Evolutionary conservation across 2,888 invertebrate genomes (phyloP).

Genomic region (Scaptomyza flava): DNA sequence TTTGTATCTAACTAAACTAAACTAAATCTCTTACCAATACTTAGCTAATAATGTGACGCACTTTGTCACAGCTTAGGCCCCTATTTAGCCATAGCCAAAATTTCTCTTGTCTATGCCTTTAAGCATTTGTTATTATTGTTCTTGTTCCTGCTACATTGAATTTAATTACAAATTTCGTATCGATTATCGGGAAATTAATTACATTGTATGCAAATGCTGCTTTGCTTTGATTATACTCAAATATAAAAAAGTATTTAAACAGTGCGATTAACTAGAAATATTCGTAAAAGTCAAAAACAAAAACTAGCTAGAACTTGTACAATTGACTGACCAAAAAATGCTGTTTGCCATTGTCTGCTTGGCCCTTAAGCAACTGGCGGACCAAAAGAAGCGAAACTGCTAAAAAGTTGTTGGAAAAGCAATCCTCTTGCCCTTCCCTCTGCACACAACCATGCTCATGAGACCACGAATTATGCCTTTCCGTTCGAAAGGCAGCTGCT

Average conservation of each 20-base stretch:
- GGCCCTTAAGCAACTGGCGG: slow-evolving; percentile 25
- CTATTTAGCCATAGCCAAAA: background rate
- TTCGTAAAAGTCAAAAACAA: no score
- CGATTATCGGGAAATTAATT: background rate
- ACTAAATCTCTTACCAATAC: background rate
- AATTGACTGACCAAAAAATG: background rate
- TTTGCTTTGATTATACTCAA: background rate
- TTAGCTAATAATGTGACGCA: background rate
- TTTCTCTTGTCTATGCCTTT: background rate
- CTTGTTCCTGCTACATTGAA: background rate
- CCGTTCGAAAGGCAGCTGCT: slow-evolving; percentile 38
- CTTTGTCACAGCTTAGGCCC: background rate
- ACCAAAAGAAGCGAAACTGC: slow-evolving; percentile 37
- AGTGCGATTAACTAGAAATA: background rate
- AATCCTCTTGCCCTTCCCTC: background rate
- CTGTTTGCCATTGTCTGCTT: slow-evolving; percentile 28
- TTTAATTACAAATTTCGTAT: background rate
- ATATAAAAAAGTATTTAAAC: background rate
- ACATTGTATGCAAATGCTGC: background rate
- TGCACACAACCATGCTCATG: background rate
- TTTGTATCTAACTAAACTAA: background rate
- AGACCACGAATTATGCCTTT: slow-evolving; percentile 68
- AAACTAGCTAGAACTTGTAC: background rate
- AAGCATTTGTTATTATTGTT: background rate
- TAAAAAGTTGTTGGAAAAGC: slow-evolving; percentile 18